Evolutionary conservation across 1,140 invertebrate species (phyloP), one percentile per base, ranked within the genome.

Genomic region (Platorchestia sp.): DNA sequence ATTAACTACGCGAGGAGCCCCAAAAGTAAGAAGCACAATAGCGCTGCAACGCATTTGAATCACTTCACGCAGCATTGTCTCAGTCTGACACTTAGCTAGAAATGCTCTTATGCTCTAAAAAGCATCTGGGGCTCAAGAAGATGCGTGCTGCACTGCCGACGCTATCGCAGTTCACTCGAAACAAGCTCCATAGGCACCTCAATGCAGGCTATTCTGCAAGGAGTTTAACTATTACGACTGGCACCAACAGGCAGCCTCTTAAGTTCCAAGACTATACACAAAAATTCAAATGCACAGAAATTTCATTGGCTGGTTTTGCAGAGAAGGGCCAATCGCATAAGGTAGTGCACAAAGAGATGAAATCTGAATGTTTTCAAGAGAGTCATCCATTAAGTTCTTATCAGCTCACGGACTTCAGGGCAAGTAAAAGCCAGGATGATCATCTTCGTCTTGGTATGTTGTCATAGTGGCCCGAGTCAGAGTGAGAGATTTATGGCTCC

Each of bases 381-480:
- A 93, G 91, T 93, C 91, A 93, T 93, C 91, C 45, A 93, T 93
- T 93, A 93, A 47, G 91, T 45, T 44, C 43, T 93, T 93, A 93
- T 93, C 91, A 93, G 91, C 87, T 89, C 87, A 89, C 91, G 91
- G 91, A n/a, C 91, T 93, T 93, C 91, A 93, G 40, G 91, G 45
- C 43, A 93, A 93, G 91, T n/a, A 47, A 93, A 93, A 93, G 91
- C 45, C 91, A 45, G 91, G 91, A 93, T 93, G 45, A 45, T 93
- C 91, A 93, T 93, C 91, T 93, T 93, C 91, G 36, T 93, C 91
- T 93, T 45, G 91, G 91, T 93, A 93, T 93, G 43, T 93, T 93
- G 91, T 93, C 91, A 93, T 93, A 93, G 44, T 93, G 91, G 45
- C 91, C 44, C 43, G 45, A 44, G 41, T 93, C 40, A 5, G 45